phyloP scores from a whole-genome alignment of 2,888 invertebrate species.

The Gastrophysa polygoni region DNA sequence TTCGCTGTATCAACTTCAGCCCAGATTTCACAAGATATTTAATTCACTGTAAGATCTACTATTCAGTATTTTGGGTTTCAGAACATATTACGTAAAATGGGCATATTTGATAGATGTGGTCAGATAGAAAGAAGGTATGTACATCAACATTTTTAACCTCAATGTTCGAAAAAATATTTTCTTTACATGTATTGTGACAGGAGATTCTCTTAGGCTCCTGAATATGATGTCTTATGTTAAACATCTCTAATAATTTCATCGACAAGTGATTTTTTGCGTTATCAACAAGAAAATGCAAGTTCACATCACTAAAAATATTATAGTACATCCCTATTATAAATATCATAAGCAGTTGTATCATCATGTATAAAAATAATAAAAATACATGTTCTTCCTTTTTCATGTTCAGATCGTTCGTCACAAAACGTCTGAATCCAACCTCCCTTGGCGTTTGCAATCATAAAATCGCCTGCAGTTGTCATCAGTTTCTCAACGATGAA shows the following conservation, averaged over 20 bases:
- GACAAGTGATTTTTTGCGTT: slow-evolving; percentile 1
- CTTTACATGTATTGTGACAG: slow-evolving; percentile 6
- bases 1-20: slow-evolving; percentile 5
- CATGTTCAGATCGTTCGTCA: background rate
- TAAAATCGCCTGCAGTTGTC: background rate
- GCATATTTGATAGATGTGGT: slow-evolving; percentile 7
- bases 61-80: background rate
- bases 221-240: slow-evolving; percentile 6
- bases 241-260: background rate
- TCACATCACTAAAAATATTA: slow-evolving; percentile 7
- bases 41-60: slow-evolving; percentile 1
- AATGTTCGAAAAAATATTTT: slow-evolving; percentile 11
- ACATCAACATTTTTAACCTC: slow-evolving; percentile 6
- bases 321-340: slow-evolving; percentile 5
- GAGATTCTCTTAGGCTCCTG: slow-evolving; percentile 8
- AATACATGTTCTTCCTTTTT: slow-evolving; percentile 1
- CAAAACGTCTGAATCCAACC: slow-evolving; percentile 11
- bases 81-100: background rate
- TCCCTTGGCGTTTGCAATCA: slow-evolving; percentile 8
- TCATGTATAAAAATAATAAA: slow-evolving; percentile 5
- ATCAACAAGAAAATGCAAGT: slow-evolving; percentile 10
- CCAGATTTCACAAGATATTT: slow-evolving; percentile 4
- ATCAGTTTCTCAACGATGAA: slow-evolving; percentile 15
- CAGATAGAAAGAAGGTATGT: slow-evolving; percentile 5
- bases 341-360: slow-evolving; percentile 8